Percentiles rank a stretch among this genome's conserved stretches.
phyloP scores from a whole-genome alignment of 2,797 vertebrate genomes.

The Cuniculus paca region DNA sequence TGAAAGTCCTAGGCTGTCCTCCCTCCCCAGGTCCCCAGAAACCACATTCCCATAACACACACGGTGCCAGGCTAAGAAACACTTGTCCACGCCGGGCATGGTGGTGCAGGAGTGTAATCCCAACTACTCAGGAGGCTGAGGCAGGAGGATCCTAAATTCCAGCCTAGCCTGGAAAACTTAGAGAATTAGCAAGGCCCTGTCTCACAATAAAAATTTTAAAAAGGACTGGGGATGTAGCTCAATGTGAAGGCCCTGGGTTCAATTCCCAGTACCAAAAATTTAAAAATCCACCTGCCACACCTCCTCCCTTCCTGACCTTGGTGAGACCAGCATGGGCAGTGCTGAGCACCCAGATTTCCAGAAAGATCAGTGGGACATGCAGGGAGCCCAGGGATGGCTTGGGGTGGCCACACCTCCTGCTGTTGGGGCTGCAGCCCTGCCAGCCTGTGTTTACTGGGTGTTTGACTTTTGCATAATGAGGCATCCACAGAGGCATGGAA shows the following conservation, averaged over 20 bases:
- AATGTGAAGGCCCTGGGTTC: background rate
- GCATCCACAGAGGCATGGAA: fast-evolving
- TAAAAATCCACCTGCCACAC: fast-evolving
- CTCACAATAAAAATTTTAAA: background rate
- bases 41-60: fast-evolving
- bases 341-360: background rate
- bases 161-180: background rate
- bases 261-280: background rate
- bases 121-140: background rate
- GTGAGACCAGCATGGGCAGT: too few species aligned
- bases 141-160: background rate
- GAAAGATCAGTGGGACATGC: fast-evolving
- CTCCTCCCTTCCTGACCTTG: background rate
- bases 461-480: background rate
- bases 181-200: background rate
- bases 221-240: background rate
- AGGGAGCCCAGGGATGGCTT: fast-evolving
- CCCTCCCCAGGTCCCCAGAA: fast-evolving
- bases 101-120: background rate
- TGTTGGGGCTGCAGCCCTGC: too few species aligned
- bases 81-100: fast-evolving
- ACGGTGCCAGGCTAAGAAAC: background rate
- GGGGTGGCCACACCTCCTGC: background rate
- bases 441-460: background rate
- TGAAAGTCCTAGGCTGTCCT: fast-evolving